These are phyloP conservation scores for Chroicocephalus ridibundus DNA, from an alignment of 2,113 vertebrate species.

Conservation along the genomic window DNA sequence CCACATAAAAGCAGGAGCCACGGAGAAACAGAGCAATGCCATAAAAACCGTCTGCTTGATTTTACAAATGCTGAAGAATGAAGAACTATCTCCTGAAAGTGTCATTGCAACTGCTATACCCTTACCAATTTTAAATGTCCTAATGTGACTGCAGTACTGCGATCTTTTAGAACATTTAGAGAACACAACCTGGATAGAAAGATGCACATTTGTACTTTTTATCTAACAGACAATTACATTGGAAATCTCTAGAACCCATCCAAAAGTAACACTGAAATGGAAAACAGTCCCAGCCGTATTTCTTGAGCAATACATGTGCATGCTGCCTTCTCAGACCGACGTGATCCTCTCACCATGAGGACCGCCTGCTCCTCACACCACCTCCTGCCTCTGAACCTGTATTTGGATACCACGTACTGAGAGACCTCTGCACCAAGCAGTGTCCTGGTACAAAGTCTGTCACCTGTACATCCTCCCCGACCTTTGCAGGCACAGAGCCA, in stretches of 20 bases:
- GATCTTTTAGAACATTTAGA: neutral
- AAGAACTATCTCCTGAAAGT: neutral
- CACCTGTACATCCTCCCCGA: too few species aligned
- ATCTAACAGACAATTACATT: neutral
- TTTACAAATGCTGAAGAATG: neutral
- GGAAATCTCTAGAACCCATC: neutral
- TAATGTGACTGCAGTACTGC: neutral
- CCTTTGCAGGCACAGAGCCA: neutral
- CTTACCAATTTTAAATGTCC: neutral
- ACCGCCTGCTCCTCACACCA: neutral
- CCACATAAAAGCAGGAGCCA: neutral
- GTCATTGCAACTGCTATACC: neutral
- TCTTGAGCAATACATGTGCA: neutral
- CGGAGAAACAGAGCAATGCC: neutral
- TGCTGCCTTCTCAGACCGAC: accelerated
- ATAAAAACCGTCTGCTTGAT: neutral
- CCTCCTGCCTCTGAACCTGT: neutral
- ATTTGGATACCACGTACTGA: neutral
- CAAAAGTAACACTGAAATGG: neutral
- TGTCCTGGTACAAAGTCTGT: too few species aligned
- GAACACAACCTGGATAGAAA: neutral
- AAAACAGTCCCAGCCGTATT: neutral
- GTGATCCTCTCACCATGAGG: neutral
- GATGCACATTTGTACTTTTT: neutral
- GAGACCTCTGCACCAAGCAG: neutral